Percentiles rank a stretch among this genome's conserved stretches.
Evolutionary conservation across 1,140 invertebrate genomes (phyloP).

Genomic region (Lanistes nyassanus): DNA sequence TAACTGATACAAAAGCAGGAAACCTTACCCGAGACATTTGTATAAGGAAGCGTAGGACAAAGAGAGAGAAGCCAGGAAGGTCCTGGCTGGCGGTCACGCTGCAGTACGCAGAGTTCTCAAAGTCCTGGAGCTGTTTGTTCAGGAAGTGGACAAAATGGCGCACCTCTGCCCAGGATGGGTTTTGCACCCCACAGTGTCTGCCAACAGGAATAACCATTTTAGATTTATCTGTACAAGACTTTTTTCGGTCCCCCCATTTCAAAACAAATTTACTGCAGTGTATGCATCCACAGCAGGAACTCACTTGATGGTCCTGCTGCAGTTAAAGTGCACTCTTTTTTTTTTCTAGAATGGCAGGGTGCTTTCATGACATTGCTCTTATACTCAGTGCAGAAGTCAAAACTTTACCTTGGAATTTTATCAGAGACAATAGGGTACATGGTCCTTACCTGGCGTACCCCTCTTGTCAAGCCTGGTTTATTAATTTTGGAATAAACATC

Average conservation of each 20-base stretch:
- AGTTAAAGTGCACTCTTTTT: neutral
- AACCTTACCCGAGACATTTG: slow-evolving; percentile 58
- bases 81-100: slow-evolving; percentile 41
- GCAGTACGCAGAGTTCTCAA: slow-evolving; percentile 59
- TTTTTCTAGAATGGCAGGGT: neutral
- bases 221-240: neutral
- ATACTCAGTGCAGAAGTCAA: neutral
- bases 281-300: neutral
- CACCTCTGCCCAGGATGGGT: slow-evolving; percentile 63
- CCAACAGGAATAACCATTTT: slow-evolving; percentile 25
- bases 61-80: slow-evolving; percentile 57
- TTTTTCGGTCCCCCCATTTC: neutral
- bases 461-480: too few species aligned
- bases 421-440: neutral
- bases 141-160: slow-evolving; percentile 63
- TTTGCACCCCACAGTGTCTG: slow-evolving; percentile 58
- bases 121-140: slow-evolving; percentile 57
- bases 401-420: neutral
- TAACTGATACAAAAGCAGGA: neutral
- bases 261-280: neutral
- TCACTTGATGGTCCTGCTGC: neutral
- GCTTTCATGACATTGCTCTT: neutral
- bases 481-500: too few species aligned
- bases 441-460: too few species aligned
- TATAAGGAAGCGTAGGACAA: slow-evolving; percentile 61